Evolutionary conservation across 2,888 invertebrate genomes (phyloP), one percentile per base, ranked within the genome.

Genomic region (Dioctria linearis): DNA sequence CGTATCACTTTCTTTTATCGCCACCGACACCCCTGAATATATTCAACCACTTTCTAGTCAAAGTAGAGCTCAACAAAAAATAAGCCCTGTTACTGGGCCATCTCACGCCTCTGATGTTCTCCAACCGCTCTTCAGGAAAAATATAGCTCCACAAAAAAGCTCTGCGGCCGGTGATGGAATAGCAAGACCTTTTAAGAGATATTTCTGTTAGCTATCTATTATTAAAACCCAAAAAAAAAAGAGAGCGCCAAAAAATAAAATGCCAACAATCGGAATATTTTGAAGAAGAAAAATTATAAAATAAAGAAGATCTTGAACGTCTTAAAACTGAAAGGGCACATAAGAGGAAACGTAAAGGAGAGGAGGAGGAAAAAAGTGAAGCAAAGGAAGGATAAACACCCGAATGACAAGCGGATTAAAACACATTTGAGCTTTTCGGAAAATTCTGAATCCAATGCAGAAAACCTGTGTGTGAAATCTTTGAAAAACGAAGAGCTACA

Each of bases 81-180:
- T n/a, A 57, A 57, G 57, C 25, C 57, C 57, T 57, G 57, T 57
- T 57, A 2, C 57, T 57, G n/a, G n/a, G 3, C 57, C 25, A 25
- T 25, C 25, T 25, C 25, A 25, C 2, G 25, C 25, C 25, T 25
- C n/a, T 57, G 57, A n/a, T 57, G 57, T 57, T 57, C 57, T 57
- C 57, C 2, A 57, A 13, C 57, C 57, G 3, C 1, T 57, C 1
- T 57, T 57, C 57, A 57, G 11, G 25, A 3, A 6, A 57, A 57
- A 57, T 57, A 57, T 5, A 57, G 3, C 57, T 57, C 57, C 57
- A 57, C 57, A 57, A 57, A 57, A 57, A 57, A 49, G 57, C 8
- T n/a, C 11, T 3, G 57, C 11, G 2, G 57, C 3, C 11, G n/a
- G 57, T 57, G 3, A 57, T 13, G 3, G 57, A 57, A 57, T 57